Evolutionary conservation across 2,797 vertebrate genomes (phyloP), one percentile per base, ranked within the genome.

Genomic region (Poeciliopsis presidionis): DNA sequence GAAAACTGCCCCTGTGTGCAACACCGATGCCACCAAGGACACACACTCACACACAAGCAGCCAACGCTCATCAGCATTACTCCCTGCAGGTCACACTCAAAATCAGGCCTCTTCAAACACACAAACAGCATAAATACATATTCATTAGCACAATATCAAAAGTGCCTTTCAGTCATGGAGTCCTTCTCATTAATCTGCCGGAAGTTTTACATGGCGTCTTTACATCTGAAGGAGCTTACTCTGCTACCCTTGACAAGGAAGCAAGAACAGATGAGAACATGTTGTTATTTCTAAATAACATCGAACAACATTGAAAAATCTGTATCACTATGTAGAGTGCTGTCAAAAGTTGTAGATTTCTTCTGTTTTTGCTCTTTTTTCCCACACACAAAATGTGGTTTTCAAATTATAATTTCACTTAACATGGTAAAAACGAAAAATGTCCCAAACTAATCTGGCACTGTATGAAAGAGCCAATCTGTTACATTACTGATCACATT

Each of bases 1-100:
- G 61, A 75, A 86, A 83, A 80, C 57, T 76, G 57, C 85, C 79
- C 89, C 91, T 71, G 41, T 79, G 36, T 46, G 55, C 85, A 65
- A 18, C 77, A 75, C 72, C 53, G 28, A 74, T 5, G 51, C 75
- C 75, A 72, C 39, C 69, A 5, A 59, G 63, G 59, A 74, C 75
- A 76, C 72, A 79, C 57, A 72, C 59, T 72, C 76, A 72, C 72
- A 65, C 63, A 67, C 59, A 82, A 5, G 4, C 65, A 45, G 6
- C 4, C 65, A 45, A 7, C 74, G 84, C 63, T 76, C 76, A 81
- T 79, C 79, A 75, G 75, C 67, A 47, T 81, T 79, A 74, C 78
- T 77, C 18, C 83, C 84, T 22, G 70, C 74, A 83, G 82, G 75
- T 83, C 74, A 39, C 59, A 79, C 33, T 55, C 47, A n/a, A 30